Percentiles rank a stretch among this genome's conserved stretches.
Conservation (phyloP, 2,888 invertebrate genomes). For the Melangyna quadrimaculata region DNA sequence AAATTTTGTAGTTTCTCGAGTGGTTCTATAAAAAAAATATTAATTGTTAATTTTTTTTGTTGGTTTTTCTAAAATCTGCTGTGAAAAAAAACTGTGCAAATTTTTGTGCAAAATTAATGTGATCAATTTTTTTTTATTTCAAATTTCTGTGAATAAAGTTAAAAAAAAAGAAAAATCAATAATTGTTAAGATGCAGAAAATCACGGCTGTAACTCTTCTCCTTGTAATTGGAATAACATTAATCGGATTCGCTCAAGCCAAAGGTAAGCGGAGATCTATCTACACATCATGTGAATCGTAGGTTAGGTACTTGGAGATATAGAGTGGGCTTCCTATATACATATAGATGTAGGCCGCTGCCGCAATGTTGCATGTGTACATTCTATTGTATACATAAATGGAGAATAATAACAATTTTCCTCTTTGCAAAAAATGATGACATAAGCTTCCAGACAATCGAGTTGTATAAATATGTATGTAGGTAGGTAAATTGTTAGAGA, state of each 20-base stretch:
- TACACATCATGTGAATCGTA: not conserved
- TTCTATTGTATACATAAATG: not conserved
- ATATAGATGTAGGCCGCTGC: conserved; percentile 18
- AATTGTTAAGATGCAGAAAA: conserved; percentile 58
- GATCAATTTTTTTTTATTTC: not conserved
- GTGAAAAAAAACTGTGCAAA: conserved; percentile 16
- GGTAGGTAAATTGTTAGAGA: conserved; percentile 27
- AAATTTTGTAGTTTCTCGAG: not conserved
- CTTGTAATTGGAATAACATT: conserved; percentile 65
- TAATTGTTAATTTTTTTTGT: not conserved
- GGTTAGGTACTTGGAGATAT: not conserved
- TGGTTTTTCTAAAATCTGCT: not conserved
- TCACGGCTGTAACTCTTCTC: conserved; percentile 54
- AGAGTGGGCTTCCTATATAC: conserved; percentile 16
- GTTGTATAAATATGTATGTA: too few relatives aligned
- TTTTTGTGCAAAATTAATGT: conserved; percentile 32
- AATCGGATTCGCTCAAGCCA: conserved; percentile 60
- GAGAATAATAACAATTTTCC: conserved; percentile 48
- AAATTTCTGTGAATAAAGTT: conserved; percentile 1
- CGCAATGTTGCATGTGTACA: not conserved
- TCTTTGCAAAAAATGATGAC: conserved; percentile 63
- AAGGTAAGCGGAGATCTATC: conserved; percentile 43
- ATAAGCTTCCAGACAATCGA: conserved; percentile 45
- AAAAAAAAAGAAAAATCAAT: not conserved
- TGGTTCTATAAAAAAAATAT: conserved; percentile 21